Base-by-base conservation (phyloP, 2,888 invertebrate species). In the Notodonta dromedarius region DNA sequence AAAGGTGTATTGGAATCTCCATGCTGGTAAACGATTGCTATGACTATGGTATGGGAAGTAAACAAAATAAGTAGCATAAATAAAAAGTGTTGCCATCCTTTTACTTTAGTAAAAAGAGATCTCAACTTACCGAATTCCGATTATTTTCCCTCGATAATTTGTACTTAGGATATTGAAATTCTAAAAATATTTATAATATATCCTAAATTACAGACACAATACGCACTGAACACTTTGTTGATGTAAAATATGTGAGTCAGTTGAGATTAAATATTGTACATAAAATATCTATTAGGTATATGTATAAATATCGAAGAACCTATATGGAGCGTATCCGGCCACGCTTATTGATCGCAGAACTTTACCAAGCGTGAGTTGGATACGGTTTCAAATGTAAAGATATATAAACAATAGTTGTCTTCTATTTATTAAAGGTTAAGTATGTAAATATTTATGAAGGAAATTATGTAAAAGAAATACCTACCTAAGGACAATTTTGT, bases 401-500 rank as follows among this genome's bases (percentile, higher is more conserved):
- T 61, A 76, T 71, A 72, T 24, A 74, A 77, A 64, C 66, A 67
- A 72, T 74, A 74, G 68, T 64, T 78, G 78, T 86, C 79, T 82
- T 83, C 73, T 82, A 80, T 78, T 78, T 81, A 76, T 75, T 85
- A 86, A 85, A 77, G 79, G 74, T 82, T 84, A 88, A 86, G 82
- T 76, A 78, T 91, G 91, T 91, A 90, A 88, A 91, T 91, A 91
- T 80, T 74, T 78, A 77, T 67, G 71, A 75, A 63, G 69, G 59
- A 63, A 42, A 56, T 5, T 71, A 74, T 74, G 66, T 76, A 64
- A 78, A 77, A 80, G 75, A 74, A 80, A 72, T 82, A 85, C 76
- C 71, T 82, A 85, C 76, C 70, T 89, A 87, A 88, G 87, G 83
- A 85, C 82, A 86, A 86, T 86, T 88, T 88, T 89, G 86, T 90